Evolutionary conservation across 2,797 vertebrate species (phyloP).

Genomic region (Taeniopygia guttata): DNA sequence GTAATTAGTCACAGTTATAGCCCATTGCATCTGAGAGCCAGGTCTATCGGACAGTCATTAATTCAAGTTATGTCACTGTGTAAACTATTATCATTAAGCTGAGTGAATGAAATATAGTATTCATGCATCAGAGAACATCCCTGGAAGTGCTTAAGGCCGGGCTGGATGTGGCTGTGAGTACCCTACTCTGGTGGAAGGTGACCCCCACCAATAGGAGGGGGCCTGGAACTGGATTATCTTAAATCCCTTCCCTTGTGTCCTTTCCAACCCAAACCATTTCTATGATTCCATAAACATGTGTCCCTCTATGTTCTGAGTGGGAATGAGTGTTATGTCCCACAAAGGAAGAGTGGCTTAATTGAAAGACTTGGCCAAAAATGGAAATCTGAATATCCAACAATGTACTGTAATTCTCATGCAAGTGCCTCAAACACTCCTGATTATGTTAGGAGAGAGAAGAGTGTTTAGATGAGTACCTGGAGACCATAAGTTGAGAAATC

Average conservation of each 20-base stretch:
- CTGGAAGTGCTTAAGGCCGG: neutral
- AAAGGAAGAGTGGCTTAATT: neutral
- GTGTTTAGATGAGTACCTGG: neutral
- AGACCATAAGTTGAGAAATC: neutral
- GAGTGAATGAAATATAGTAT: neutral
- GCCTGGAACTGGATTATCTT: neutral
- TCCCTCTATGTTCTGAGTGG: neutral
- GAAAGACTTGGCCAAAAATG: neutral
- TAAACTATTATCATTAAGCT: neutral
- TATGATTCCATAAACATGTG: neutral
- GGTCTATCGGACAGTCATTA: neutral
- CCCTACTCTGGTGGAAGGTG: neutral
- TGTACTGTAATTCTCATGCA: neutral
- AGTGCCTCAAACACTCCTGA: neutral
- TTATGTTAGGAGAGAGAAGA: neutral
- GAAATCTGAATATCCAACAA: neutral
- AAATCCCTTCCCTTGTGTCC: neutral
- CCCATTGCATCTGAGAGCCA: neutral
- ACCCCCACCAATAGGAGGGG: neutral
- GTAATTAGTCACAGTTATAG: accelerated
- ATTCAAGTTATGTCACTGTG: neutral
- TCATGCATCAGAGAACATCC: neutral
- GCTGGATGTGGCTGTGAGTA: neutral
- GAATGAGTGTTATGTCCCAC: neutral
- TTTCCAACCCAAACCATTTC: neutral